Base-by-base conservation (phyloP, 2,888 invertebrate genomes). In the Volucella inanis region DNA sequence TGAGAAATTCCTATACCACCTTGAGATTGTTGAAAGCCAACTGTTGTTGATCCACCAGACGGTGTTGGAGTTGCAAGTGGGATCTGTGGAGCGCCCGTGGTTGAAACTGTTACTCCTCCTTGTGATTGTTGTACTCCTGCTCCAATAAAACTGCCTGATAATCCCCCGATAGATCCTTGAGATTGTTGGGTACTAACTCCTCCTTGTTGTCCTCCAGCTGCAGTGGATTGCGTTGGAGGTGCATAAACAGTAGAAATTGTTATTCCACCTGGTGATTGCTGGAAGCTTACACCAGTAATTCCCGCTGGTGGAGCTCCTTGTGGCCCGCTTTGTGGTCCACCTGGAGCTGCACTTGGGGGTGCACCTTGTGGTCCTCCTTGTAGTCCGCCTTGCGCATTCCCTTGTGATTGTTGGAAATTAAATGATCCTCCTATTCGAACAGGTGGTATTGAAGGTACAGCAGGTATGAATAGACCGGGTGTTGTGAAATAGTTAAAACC, bases 51-150 rank as follows among this genome's bases (percentile, higher is more conserved):
- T 22, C 54, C 76, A 39, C 59, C 76, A 31, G 6, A 31, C 4
- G 31, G 31, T 31, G 31, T 6, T 38, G 38, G 31, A 1, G 50
- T 39, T 15, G 61, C 31, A n/a, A n/a, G 38, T 4, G 49, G 90
- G 89, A 22, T 89, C 88, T 65, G 83, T 89, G 57, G 89, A 88
- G 45, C 49, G 10, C 18, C 45, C 14, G 52, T 14, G 4, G 49
- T 31, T 62, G 62, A 38, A 22, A 54, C 14, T 38, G 18, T 15
- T 18, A 47, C 4, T 2, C 41, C 50, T 8, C 81, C 71, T 18
- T 65, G 82, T 0, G 78, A 57, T n/a, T 75, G 67, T n/a, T 75
- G 75, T 22, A 49, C n/a, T 12, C 74, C 80, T 15, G 3, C 12
- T 6, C 50, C 62, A 38, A 12, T 8, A 0, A 15, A 22, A 47